phyloP scores from a whole-genome alignment of 2,797 vertebrate species.

The Catostomus latipinnis region DNA sequence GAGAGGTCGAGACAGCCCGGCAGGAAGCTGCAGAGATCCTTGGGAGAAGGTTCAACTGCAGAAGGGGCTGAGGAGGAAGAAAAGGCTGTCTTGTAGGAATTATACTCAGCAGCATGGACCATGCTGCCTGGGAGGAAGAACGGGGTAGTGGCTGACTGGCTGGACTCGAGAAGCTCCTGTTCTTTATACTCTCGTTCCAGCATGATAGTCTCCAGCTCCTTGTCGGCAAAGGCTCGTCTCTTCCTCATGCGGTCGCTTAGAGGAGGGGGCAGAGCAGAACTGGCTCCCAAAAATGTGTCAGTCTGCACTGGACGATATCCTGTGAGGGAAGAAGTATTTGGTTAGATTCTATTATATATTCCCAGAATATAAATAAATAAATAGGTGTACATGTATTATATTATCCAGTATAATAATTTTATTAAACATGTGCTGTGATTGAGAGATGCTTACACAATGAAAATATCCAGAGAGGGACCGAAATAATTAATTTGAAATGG shows the following conservation, averaged over 20 bases:
- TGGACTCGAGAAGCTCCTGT: conserved; percentile 90
- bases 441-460: conserved; percentile 64
- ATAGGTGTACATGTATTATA: not conserved
- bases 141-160: conserved; percentile 79
- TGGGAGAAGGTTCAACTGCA: conserved; percentile 77
- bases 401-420: not conserved
- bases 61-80: conserved; percentile 63
- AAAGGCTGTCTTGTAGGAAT: conserved; percentile 87
- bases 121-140: conserved; percentile 86
- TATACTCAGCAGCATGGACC: conserved; percentile 87
- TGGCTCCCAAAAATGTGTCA: conserved; percentile 85
- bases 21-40: conserved; percentile 88
- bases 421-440: conserved; percentile 21
- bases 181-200: conserved; percentile 97
- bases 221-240: conserved; percentile 95
- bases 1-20: conserved; percentile 89
- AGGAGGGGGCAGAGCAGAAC: conserved; percentile 85
- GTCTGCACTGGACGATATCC: conserved; percentile 91
- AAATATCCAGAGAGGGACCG: conserved; percentile 74
- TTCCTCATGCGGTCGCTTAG: conserved; percentile 99
- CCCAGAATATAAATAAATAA: not conserved
- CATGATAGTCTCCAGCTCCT: conserved; percentile 98
- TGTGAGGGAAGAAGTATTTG: conserved; percentile 64
- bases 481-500: conserved; percentile 69
- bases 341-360: conserved; percentile 7